Percentiles rank a stretch among this genome's conserved stretches.
These are phyloP conservation scores for Choristoneura rosaceana DNA, from an alignment of 2,888 invertebrate species.

Conservation along the genomic window DNA sequence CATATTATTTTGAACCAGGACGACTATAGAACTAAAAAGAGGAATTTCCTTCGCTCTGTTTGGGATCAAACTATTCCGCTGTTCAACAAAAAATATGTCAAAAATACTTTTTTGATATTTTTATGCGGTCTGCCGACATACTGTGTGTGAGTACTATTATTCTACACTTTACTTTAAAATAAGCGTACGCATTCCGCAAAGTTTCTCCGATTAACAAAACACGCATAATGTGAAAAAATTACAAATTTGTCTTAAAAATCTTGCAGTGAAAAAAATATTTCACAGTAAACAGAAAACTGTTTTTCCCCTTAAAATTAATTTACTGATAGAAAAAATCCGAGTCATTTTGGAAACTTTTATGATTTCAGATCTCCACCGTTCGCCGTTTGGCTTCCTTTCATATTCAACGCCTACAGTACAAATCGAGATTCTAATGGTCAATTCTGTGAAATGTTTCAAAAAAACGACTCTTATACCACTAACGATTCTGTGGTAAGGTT, in stretches of 20 bases:
- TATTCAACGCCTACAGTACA: conserved; percentile 27
- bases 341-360: background rate
- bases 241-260: no score
- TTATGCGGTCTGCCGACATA: conserved; percentile 25
- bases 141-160: conserved; percentile 22
- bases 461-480: background rate
- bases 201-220: no score
- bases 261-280: no score
- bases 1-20: conserved; percentile 19
- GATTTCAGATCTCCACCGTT: conserved; percentile 25
- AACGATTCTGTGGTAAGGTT: conserved; percentile 21
- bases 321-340: no score
- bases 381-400: conserved; percentile 32
- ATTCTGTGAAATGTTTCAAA: conserved; percentile 26
- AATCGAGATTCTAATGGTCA: background rate
- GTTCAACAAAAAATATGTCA: conserved; percentile 31
- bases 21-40: conserved; percentile 23
- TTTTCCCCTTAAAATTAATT: no score
- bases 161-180: no score
- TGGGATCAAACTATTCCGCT: conserved; percentile 34
- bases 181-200: no score
- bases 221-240: no score
- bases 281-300: no score
- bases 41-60: conserved; percentile 26
- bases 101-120: conserved; percentile 28